phyloP scores from a whole-genome alignment of 2,888 invertebrate genomes.

The Anthrax anthrax region DNA sequence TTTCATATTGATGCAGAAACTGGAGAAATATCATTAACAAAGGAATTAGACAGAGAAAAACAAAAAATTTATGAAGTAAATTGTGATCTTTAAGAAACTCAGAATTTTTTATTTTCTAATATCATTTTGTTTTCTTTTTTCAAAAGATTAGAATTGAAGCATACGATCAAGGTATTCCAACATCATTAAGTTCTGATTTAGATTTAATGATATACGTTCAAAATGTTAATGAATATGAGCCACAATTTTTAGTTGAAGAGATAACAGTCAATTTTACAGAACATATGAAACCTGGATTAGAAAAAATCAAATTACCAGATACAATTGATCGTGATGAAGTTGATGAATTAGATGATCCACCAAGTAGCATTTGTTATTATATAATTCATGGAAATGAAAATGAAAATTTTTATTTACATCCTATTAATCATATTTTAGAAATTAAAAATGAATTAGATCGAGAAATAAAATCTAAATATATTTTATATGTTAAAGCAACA shows the following conservation, averaged over 20 bases:
- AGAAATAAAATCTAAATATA: conserved; percentile 52
- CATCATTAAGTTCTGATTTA: conserved; percentile 71
- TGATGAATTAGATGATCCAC: conserved; percentile 66
- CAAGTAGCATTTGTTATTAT: conserved; percentile 80
- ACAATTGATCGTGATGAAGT: conserved; percentile 77
- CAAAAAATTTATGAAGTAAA: conserved; percentile 80
- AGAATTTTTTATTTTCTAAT: not conserved
- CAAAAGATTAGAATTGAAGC: conserved; percentile 73
- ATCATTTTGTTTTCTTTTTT: not conserved
- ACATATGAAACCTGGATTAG: conserved; percentile 45
- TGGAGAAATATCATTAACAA: conserved; percentile 59
- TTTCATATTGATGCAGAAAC: conserved; percentile 67
- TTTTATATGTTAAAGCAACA: conserved; percentile 61
- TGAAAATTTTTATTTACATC: conserved; percentile 54
- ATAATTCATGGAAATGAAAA: conserved; percentile 74
- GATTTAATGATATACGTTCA: conserved; percentile 77
- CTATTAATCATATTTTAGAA: conserved; percentile 46
- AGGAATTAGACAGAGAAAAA: conserved; percentile 62
- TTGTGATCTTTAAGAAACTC: conserved; percentile 10
- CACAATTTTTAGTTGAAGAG: conserved; percentile 63
- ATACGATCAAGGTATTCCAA: conserved; percentile 75
- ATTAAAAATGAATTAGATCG: conserved; percentile 51
- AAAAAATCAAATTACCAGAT: conserved; percentile 54
- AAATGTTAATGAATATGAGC: conserved; percentile 79
- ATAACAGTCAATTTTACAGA: conserved; percentile 53